Conservation (phyloP, 2,797 vertebrate genomes). For the Anguilla marmorata region DNA sequence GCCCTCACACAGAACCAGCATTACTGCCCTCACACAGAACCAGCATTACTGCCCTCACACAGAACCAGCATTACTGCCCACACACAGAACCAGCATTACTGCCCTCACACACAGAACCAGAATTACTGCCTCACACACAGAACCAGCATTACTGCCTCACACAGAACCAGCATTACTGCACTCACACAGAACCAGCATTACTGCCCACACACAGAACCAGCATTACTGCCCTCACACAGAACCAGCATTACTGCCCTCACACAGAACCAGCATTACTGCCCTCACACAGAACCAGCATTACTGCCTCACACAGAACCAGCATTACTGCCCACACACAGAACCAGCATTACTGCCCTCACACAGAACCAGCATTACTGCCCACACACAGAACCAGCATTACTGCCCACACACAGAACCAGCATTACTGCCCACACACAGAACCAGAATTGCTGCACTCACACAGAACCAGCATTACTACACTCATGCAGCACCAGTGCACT, state of each 20-base stretch:
- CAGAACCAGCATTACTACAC: conserved; percentile 6
- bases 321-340: neutral
- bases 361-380: neutral
- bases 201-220: too few species aligned
- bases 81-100: neutral
- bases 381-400: neutral
- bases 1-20: neutral
- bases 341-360: neutral
- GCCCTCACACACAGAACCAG: neutral
- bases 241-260: too few species aligned
- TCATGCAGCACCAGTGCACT: neutral
- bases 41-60: neutral
- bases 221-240: too few species aligned
- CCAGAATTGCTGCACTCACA: neutral
- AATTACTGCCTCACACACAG: too few species aligned
- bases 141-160: too few species aligned
- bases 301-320: neutral
- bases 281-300: too few species aligned
- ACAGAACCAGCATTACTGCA: too few species aligned
- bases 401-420: neutral
- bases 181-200: too few species aligned
- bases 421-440: neutral
- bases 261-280: too few species aligned
- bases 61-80: neutral
- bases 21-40: neutral